Evolutionary conservation across 2,113 vertebrate genomes (phyloP).

Genomic region (Irena cyanogastra): DNA sequence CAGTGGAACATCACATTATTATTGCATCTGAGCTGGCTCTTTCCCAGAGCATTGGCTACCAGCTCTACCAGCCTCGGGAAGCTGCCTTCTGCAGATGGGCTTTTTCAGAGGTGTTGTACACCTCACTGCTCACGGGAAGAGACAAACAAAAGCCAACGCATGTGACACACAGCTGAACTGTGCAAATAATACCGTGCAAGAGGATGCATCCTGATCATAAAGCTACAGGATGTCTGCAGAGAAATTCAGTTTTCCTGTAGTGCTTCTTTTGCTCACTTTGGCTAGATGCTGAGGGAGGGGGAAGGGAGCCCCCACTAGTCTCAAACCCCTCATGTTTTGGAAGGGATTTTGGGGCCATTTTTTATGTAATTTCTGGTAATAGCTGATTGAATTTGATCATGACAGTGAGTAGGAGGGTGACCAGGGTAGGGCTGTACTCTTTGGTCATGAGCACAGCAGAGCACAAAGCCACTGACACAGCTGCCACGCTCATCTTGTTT

Average conservation of each 20-base stretch:
- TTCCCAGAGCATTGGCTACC: slow-evolving; percentile 4
- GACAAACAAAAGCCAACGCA: slow-evolving; percentile 3
- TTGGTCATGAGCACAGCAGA: neutral
- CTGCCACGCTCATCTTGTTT: neutral
- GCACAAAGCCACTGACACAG: neutral
- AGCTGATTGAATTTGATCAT: neutral
- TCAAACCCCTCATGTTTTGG: neutral
- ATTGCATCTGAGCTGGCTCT: slow-evolving; percentile 14
- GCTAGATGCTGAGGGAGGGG: neutral
- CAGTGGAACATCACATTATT: slow-evolving; percentile 4
- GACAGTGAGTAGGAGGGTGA: neutral
- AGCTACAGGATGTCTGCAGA: neutral
- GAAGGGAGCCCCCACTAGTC: neutral
- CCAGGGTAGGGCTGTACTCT: neutral
- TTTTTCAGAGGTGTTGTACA: slow-evolving; percentile 11
- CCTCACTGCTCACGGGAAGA: neutral
- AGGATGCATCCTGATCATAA: neutral
- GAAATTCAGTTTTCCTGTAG: neutral
- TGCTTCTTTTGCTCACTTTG: neutral
- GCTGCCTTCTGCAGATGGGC: slow-evolving; percentile 36
- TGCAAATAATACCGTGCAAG: neutral
- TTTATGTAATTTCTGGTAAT: neutral
- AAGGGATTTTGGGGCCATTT: neutral
- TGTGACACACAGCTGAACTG: neutral
- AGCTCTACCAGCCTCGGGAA: neutral